Percentiles rank a stretch among this genome's conserved stretches.
Conservation (phyloP, 2,888 invertebrate genomes). For the Trachelus tabidus region DNA sequence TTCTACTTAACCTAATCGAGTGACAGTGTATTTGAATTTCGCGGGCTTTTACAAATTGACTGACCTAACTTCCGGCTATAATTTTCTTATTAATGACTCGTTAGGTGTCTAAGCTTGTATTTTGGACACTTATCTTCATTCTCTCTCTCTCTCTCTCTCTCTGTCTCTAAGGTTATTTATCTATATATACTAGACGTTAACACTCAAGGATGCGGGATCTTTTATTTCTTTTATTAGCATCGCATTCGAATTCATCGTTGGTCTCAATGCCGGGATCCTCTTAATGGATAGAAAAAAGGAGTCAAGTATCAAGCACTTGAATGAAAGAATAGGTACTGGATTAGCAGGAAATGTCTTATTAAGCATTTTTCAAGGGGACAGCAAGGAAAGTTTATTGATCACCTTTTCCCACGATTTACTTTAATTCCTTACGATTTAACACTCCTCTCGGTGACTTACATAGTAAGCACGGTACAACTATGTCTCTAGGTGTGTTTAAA, state of each 20-base stretch:
- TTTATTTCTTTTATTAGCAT: background rate
- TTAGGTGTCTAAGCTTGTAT: background rate
- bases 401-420: background rate
- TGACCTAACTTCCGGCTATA: background rate
- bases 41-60: background rate
- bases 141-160: background rate
- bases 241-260: background rate
- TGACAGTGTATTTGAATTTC: background rate
- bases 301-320: background rate
- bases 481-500: slow-evolving; percentile 13
- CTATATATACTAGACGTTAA: background rate
- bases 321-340: background rate
- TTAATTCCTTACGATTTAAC: background rate
- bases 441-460: background rate
- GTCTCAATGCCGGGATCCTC: background rate
- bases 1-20: background rate
- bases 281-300: background rate
- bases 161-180: background rate
- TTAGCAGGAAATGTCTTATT: background rate
- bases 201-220: background rate
- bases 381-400: background rate
- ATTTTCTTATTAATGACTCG: background rate
- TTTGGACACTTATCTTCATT: background rate
- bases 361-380: background rate
- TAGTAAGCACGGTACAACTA: background rate